A percentile compares a stretch with the other conserved stretches of the same genome.
phyloP scores from a whole-genome alignment of 2,797 vertebrate genomes.

The Tragopan temminckii region DNA sequence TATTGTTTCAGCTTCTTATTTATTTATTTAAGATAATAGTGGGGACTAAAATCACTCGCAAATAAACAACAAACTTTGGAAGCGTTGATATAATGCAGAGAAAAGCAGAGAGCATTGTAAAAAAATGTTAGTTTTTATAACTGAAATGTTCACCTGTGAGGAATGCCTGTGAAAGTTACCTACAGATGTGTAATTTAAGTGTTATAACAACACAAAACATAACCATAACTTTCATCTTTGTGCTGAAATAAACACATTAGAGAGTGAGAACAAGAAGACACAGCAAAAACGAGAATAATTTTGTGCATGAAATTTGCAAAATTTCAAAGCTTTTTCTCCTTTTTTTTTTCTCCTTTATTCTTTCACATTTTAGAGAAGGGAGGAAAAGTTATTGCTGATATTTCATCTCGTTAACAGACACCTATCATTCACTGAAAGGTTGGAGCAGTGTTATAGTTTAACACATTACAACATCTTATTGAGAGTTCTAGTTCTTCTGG shows the following conservation, averaged over 20 bases:
- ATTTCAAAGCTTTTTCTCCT: neutral
- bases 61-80: neutral
- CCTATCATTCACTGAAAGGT: neutral
- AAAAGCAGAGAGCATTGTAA: neutral
- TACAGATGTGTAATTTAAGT: neutral
- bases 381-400: neutral
- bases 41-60: neutral
- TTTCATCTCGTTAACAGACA: neutral
- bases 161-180: accelerated
- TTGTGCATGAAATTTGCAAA: neutral
- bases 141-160: neutral
- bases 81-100: neutral
- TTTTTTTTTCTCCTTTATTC: neutral
- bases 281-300: accelerated
- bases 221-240: neutral
- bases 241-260: neutral
- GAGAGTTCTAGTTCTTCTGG: neutral
- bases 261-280: neutral
- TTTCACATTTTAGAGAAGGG: neutral
- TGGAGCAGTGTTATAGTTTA: neutral
- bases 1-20: neutral
- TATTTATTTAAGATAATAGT: neutral
- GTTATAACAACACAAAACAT: neutral
- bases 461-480: neutral
- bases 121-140: neutral